Evolutionary conservation across 2,797 vertebrate species (phyloP), one percentile per base, ranked within the genome.

Genomic region (Artibeus jamaicensis): DNA sequence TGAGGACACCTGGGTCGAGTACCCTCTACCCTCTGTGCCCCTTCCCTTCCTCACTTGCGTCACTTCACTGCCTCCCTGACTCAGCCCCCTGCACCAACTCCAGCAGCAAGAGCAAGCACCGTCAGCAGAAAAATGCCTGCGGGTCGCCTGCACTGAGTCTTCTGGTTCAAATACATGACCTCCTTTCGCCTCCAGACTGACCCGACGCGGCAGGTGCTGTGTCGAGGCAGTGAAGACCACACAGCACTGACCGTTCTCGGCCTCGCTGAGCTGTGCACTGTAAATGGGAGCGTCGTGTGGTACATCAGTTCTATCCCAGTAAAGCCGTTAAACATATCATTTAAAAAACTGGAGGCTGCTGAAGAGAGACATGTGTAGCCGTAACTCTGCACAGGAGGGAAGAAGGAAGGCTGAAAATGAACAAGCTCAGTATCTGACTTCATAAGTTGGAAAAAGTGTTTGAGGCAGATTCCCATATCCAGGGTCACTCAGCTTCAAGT

Each of bases 91-190:
- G 53, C 29, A 7, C 37, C 37, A 15, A 21, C 29, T 5, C 5
- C 3, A 39, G 21, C 24, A 74, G 22, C 71, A 39, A 34, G 15
- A 24, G 4, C 34, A 50, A 29, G 4, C 26, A 5, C 22, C 15
- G 1, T 12, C 19, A 9, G 67, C 7, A 82, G 48, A 22, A 48
- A 73, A 83, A 34, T 1, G 9, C 15, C 46, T 15, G 16, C 3
- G 2, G 1, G n/a, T 11, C 7, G 1, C 50, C 8, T 1, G 1
- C 4, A 8, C 48, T 0, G 1, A 34, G 42, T 68, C 32, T 6
- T 2, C 3, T 2, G 42, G 37, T 65, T 70, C 32, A 5, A 3
- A 22, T 0, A n/a, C 11, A 9, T 18, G 4, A n/a, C 5, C 6
- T 85, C 87, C 14, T 44, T 55, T 21, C 53, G 48, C 46, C 32